Conservation (phyloP, 2,888 invertebrate genomes). For the Disparrhopalites patrizii region DNA sequence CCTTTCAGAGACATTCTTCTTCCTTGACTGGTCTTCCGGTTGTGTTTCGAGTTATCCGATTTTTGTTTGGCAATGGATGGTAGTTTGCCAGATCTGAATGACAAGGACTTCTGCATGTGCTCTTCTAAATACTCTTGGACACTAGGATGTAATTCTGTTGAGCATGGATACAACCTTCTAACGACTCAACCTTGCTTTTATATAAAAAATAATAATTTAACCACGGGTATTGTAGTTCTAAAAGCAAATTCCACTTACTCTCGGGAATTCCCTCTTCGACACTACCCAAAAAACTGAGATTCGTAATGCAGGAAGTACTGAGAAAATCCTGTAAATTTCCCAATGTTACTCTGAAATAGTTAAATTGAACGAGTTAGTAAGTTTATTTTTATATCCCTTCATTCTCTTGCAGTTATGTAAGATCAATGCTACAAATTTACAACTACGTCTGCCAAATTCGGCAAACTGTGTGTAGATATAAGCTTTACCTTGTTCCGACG, state of each 20-base stretch:
- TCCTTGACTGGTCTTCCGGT: conserved; percentile 32
- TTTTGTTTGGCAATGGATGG: conserved; percentile 33
- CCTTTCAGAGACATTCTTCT: conserved; percentile 80
- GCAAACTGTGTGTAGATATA: too few species aligned
- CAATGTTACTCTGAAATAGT: conserved; percentile 76
- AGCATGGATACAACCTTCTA: conserved; percentile 43
- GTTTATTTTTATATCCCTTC: too few species aligned
- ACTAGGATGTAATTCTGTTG: conserved; percentile 67
- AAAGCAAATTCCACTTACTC: conserved; percentile 45
- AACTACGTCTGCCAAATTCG: too few species aligned
- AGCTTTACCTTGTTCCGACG: conserved; percentile 75
- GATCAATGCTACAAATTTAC: too few species aligned
- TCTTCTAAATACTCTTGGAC: conserved; percentile 84
- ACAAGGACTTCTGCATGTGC: conserved; percentile 74
- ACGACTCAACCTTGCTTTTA: conserved; percentile 83
- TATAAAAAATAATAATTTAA: not conserved
- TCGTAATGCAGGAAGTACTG: conserved; percentile 95
- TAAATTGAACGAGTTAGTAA: too few species aligned
- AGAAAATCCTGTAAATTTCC: conserved; percentile 93
- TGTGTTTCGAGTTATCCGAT: conserved; percentile 24
- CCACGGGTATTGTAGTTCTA: not conserved
- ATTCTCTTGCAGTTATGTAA: too few species aligned
- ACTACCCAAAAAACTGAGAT: conserved; percentile 90
- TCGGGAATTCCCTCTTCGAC: conserved; percentile 86
- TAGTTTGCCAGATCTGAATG: conserved; percentile 61